Base-by-base conservation (phyloP, 2,113 vertebrate species). In the Sphyrna mokarran region DNA sequence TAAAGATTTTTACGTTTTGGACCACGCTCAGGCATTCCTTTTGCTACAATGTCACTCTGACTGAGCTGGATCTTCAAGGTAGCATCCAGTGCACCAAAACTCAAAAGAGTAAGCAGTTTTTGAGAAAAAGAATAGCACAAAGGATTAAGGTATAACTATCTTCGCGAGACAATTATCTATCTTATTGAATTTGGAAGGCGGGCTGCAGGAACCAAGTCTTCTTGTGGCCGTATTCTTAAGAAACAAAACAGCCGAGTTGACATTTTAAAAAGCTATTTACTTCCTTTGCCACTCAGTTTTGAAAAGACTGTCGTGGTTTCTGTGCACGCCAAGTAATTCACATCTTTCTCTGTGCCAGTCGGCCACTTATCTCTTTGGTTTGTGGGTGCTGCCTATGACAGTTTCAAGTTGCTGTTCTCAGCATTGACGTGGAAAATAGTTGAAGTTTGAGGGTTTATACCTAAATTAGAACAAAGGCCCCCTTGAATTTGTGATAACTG, bases 301-400 rank as follows among this genome's bases (percentile, higher is more conserved):
- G 66, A 70, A 69, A 95, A 69, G 93, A 68, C 68, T 26, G 66
- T 95, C 33, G 93, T 70, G 93, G 93, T 95, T 95, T 95, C 66
- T 70, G 68, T 95, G 40, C 63, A 72, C 93, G 93, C 68, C 93
- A 95, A 70, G 37, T 72, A 43, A 40, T 29, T 72, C 93, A 14
- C 93, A 70, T 70, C 68, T 43, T 66, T 43, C 66, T 70, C 68
- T 69, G 2, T 95, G 66, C 68, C 93, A 70, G 11, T 29, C 61
- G 63, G 68, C 66, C 23, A 48, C 68, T 94, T 94, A 95, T 95
- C 93, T 95, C 93, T 95, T 72, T 95, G 93, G 93, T 95, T 95
- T 95, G 93, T 95, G 93, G 93, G 37, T 95, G 66, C 93, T 43
- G 93, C 29, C 37, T 70, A 5, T 48, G 68, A 95, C 93, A 29